Conservation (phyloP, 2,113 vertebrate species). For the Tretioscincus oriximinensis region DNA sequence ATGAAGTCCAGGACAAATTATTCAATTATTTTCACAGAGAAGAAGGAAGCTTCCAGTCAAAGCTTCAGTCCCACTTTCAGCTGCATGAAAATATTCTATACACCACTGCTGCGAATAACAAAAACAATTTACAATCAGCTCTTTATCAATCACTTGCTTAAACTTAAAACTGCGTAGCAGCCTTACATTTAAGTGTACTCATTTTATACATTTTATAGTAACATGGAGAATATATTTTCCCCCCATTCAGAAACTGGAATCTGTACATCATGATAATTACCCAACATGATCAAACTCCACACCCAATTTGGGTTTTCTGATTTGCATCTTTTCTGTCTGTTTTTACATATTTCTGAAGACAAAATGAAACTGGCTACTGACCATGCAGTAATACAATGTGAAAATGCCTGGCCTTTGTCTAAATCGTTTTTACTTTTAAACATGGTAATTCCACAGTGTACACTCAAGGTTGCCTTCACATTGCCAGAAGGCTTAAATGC, state of each 20-base stretch:
- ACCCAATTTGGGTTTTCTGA: conserved; percentile 8
- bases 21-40: no score
- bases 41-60: no score
- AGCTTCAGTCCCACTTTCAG: no score
- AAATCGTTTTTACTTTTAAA: conserved; percentile 1
- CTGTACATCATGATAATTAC: neutral
- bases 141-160: no score
- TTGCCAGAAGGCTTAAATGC: conserved; percentile 40
- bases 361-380: conserved; percentile 12
- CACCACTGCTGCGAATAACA: no score
- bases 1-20: no score
- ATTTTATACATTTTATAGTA: no score
- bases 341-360: neutral
- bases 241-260: neutral
- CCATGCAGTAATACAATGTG: neutral
- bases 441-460: neutral
- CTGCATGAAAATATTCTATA: no score
- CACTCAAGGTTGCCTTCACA: conserved; percentile 22
- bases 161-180: no score
- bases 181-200: no score
- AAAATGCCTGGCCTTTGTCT: conserved; percentile 9
- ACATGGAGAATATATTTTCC: no score
- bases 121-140: no score
- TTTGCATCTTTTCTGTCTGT: neutral
- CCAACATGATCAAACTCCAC: neutral